Conservation (phyloP, 2,797 vertebrate species). For the Furcifer pardalis region DNA sequence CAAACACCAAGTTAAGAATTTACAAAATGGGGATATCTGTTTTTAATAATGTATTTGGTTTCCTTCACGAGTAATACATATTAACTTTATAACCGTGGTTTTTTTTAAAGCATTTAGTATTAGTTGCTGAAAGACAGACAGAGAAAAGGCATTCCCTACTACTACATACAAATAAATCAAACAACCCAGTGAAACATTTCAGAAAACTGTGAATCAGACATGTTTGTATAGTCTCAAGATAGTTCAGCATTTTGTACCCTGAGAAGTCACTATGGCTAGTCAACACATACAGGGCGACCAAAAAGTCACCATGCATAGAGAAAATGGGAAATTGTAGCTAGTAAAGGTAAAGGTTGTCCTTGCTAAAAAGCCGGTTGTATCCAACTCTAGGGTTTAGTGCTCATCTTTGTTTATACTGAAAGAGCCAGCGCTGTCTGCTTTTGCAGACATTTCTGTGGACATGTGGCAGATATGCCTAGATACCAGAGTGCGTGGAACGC, state of each 20-base stretch:
- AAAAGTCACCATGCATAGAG: too few relatives aligned
- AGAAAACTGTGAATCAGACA: background rate
- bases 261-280: conserved; percentile 23
- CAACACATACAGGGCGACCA: too few relatives aligned
- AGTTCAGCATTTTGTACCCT: background rate
- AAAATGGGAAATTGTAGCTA: too few relatives aligned
- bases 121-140: background rate
- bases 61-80: background rate
- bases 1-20: background rate
- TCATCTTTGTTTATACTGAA: too few relatives aligned
- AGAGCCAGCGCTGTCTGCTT: too few relatives aligned
- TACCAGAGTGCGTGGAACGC: too few relatives aligned
- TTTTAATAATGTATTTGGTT: background rate
- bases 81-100: background rate
- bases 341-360: too few relatives aligned
- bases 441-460: too few relatives aligned
- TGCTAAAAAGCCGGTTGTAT: too few relatives aligned
- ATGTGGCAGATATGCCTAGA: too few relatives aligned
- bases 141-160: background rate
- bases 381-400: too few relatives aligned
- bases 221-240: background rate
- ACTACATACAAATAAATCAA: background rate
- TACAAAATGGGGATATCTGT: background rate
- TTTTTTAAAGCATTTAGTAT: background rate
- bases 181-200: background rate